Evolutionary conservation across 92 coral and sea anemone genomes (phyloP), one percentile per base, ranked within the genome.

Genomic region (Montipora capitata): DNA sequence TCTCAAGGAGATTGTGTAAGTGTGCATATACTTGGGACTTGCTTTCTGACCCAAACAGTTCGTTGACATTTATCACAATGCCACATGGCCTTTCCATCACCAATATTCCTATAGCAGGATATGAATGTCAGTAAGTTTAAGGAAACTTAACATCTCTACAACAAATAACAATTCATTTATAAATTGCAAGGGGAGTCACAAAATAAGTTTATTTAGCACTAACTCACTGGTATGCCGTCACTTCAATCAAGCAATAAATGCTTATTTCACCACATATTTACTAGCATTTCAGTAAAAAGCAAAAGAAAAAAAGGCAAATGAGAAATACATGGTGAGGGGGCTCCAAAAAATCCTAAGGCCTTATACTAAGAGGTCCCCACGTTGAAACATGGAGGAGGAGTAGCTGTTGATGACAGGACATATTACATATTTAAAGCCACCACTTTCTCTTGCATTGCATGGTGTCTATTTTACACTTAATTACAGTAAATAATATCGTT

Each of bases 21-120:
- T 86, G 94, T 1, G 82, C 88, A 86, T 91, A 86, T 1, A 91
- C 94, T 76, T 91, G 94, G 2, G 68, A 16, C 52, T 86, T 91
- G 78, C 91, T 91, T 44, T 91, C 87, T 0, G 87, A 78, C 66
- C 90, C 90, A 90, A 69, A 90, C 15, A 86, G 44, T 52, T 91
- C 91, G 10, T 51, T 82, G 2, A 86, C 72, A 51, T 87, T 90
- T 62, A 86, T 76, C 7, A 91, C 94, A 79, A 86, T 70, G 41
- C 68, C 49, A 86, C 94, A 79, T 20, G 94, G 94, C 39, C 76
- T 86, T 61, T 73, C 91, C 10, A 91, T 59, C 5, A 86, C 91
- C 39, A 91, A 45, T 12, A 86, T 86, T 8, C 94, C 91, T 91
- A 81, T 12, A 45, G 20, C 4, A 77, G 16, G 12, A 59, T 59